A percentile compares a stretch with the other conserved stretches of the same genome.
phyloP scores from a whole-genome alignment of 2,888 invertebrate species.

The Rhingia campestris region DNA sequence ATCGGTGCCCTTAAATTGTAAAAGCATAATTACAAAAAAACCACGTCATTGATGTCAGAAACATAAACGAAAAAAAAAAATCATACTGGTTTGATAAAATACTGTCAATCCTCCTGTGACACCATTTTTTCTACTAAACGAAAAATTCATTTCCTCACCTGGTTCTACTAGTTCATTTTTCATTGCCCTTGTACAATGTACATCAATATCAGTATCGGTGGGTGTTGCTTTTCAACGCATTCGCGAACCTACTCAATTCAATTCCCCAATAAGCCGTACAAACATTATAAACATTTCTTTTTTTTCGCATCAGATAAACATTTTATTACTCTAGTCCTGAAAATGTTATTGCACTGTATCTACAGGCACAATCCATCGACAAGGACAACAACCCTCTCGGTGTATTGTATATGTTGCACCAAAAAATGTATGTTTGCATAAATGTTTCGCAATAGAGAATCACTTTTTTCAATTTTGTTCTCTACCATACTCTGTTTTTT shows the following conservation, averaged over 20 bases:
- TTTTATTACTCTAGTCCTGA: conserved; percentile 73
- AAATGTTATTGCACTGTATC: conserved; percentile 64
- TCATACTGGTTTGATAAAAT: too few species aligned
- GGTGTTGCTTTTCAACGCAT: conserved; percentile 66
- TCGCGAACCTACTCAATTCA: conserved; percentile 60
- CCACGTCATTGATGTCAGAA: too few species aligned
- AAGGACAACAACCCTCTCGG: conserved; percentile 46
- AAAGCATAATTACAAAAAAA: too few species aligned
- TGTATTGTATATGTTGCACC: conserved; percentile 43
- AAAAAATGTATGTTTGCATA: conserved; percentile 61
- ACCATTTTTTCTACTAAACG: neutral
- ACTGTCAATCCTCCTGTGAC: too few species aligned
- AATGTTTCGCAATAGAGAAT: conserved; percentile 47
- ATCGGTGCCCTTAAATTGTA: too few species aligned
- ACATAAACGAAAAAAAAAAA: too few species aligned
- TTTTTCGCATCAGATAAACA: conserved; percentile 68
- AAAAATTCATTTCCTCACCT: conserved; percentile 54
- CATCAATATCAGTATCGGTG: conserved; percentile 36
- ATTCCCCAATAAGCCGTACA: conserved; percentile 68
- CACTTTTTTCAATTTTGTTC: conserved; percentile 52
- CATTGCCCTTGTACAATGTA: conserved; percentile 17
- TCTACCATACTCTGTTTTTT: conserved; percentile 74
- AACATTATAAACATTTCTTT: conserved; percentile 67
- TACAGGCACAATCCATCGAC: conserved; percentile 65
- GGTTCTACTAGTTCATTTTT: conserved; percentile 22